phyloP scores from a whole-genome alignment of 2,888 invertebrate genomes.

The Xylophagus ater region DNA sequence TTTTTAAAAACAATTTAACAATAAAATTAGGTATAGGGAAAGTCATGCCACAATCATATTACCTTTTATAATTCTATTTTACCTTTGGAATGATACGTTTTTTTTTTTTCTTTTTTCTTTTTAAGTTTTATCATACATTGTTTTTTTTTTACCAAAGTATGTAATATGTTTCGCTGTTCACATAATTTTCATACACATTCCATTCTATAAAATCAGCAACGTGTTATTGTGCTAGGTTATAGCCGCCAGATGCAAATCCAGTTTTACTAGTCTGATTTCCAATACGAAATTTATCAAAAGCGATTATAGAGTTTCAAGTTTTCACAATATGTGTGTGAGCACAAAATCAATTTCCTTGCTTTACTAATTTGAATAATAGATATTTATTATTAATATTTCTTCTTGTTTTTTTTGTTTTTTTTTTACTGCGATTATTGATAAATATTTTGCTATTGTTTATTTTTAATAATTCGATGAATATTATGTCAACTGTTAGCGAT shows the following conservation, averaged over 20 bases:
- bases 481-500: too few species aligned
- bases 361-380: background rate
- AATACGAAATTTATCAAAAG: too few species aligned
- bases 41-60: background rate
- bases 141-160: too few species aligned
- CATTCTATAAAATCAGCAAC: background rate
- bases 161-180: background rate
- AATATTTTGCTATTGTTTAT: conserved; percentile 6
- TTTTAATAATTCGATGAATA: too few species aligned
- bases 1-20: background rate
- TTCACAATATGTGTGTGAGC: background rate
- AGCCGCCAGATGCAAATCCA: conserved; percentile 15
- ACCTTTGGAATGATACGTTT: background rate
- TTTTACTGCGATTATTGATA: background rate
- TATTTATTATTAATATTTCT: background rate
- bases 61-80: background rate
- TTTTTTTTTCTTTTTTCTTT: background rate
- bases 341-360: background rate
- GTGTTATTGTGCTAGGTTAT: too few species aligned
- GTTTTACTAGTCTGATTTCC: conserved; percentile 4
- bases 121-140: background rate
- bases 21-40: background rate
- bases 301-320: too few species aligned
- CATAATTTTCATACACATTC: background rate
- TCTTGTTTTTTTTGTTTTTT: background rate